These are phyloP conservation scores for Zaprionus lachaisei DNA, from an alignment of 1,140 invertebrate genomes.

Conservation along the genomic window DNA sequence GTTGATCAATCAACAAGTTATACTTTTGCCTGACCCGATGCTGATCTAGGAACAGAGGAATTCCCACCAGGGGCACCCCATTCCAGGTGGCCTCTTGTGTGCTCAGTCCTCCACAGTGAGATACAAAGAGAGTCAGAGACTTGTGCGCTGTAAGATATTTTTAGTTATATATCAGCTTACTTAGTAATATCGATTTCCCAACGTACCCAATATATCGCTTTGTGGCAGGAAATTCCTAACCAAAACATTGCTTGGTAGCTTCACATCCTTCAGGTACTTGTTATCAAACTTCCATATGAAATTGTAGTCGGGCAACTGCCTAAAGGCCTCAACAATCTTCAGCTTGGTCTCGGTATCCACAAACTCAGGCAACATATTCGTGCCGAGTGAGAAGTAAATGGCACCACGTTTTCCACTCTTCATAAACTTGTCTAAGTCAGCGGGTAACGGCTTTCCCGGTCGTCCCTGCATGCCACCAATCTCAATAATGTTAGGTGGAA, in stretches of 20 bases:
- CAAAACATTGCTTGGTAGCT: constrained; percentile 24
- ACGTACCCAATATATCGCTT: constrained; percentile 62
- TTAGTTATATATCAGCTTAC: too few species aligned
- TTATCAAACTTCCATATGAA: constrained; percentile 80
- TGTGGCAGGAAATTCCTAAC: constrained; percentile 35
- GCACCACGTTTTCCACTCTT: constrained; percentile 19
- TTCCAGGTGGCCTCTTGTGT: constrained; percentile 86
- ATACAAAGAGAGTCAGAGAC: constrained; percentile 85
- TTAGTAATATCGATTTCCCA: neutral
- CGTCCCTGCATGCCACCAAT: constrained; percentile 85
- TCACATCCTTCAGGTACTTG: constrained; percentile 22
- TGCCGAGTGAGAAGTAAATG: constrained; percentile 35
- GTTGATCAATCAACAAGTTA: neutral
- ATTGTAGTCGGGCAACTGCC: constrained; percentile 45
- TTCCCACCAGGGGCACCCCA: constrained; percentile 87
- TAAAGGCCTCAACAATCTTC: constrained; percentile 51
- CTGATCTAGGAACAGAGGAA: constrained; percentile 88
- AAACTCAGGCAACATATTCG: constrained; percentile 31
- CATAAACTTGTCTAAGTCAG: constrained; percentile 35
- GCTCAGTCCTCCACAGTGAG: constrained; percentile 86
- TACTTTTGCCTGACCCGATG: constrained; percentile 18
- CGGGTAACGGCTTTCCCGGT: constrained; percentile 52
- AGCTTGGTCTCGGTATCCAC: constrained; percentile 23
- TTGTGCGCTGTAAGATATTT: constrained; percentile 80
- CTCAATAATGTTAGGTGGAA: constrained; percentile 85